Base-by-base conservation (phyloP, 2,888 invertebrate species). In the Antheraea assamensis region DNA sequence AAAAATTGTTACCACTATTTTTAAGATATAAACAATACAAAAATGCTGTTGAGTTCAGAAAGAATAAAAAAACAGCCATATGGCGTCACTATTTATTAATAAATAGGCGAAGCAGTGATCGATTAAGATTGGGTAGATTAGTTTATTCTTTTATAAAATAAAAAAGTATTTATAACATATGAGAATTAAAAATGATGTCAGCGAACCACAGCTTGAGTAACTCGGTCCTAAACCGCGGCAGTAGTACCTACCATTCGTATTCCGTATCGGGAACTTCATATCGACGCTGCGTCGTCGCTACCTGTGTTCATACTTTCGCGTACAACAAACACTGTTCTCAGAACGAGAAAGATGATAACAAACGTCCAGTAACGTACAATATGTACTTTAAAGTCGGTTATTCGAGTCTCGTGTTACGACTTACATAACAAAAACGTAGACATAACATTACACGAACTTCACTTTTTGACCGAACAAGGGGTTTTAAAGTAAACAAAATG, bases 361-460 rank as follows among this genome's bases (percentile, higher is more conserved):
- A 73, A 31, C 31, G n/a, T 31, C 64, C 30, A 66, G 31, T 31
- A 66, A 66, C 64, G 35, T 35, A n/a, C 8, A n/a, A 35, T 21
- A 21, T 35, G 13, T n/a, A 8, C 35, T 68, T 4, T 68, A 68
- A 68, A 68, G 68, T 21, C 68, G 68, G 68, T 68, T 68, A 68
- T 68, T 68, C 68, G 68, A 68, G n/a, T 68, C 31, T 68, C 68
- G 35, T 35, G 68, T 64, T 64, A 17, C 35, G 13, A 31, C n/a
- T 35, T n/a, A 68, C 35, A n/a, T 68, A 35, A 68, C 68, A 68
- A 35, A 31, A 68, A 35, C 35, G 31, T 68, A 68, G 68, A 68
- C 68, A 35, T 35, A 68, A 68, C 35, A 68, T 31, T 68, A 30
- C 19, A 31, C 75, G 75, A 71, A 74, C 71, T 73, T 75, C 15